These are phyloP conservation scores for Telmatochromis sp. DNA, from an alignment of 2,113 vertebrate genomes.

Conservation along the genomic window DNA sequence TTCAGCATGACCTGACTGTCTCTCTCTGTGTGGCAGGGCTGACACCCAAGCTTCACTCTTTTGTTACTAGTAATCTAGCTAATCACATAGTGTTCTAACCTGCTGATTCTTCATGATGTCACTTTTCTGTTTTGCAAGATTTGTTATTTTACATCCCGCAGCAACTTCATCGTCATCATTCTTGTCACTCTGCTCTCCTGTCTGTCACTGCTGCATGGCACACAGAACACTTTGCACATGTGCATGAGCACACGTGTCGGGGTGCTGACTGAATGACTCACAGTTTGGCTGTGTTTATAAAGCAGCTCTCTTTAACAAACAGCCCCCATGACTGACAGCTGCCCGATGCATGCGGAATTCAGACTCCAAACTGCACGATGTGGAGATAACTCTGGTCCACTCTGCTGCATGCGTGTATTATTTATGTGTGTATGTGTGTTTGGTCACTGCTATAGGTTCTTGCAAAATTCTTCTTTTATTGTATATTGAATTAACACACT, in stretches of 20 bases:
- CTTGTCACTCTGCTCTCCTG: neutral
- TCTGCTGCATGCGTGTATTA: neutral
- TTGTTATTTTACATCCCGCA: slow-evolving; percentile 23
- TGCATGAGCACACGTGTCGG: neutral
- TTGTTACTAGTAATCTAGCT: slow-evolving; percentile 38
- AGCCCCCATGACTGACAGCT: slow-evolving; percentile 15
- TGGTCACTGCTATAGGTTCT: slow-evolving; percentile 42
- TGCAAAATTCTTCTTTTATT: neutral
- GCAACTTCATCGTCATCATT: slow-evolving; percentile 26
- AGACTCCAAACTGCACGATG: neutral
- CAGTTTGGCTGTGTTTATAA: neutral
- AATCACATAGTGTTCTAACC: slow-evolving; percentile 35
- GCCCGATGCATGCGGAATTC: slow-evolving; percentile 39
- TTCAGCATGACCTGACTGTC: slow-evolving; percentile 55
- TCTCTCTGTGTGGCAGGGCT: slow-evolving; percentile 32
- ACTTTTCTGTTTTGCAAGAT: slow-evolving; percentile 50
- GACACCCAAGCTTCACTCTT: slow-evolving; percentile 19
- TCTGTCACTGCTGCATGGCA: slow-evolving; percentile 39
- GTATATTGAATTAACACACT: slow-evolving; percentile 24
- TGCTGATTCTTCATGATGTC: slow-evolving; percentile 30
- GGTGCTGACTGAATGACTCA: neutral
- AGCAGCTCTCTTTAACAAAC: slow-evolving; percentile 21
- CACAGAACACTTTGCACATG: neutral
- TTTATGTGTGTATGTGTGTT: neutral
- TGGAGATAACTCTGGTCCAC: neutral